Conservation (phyloP, 2,113 vertebrate species). For the Nerophis lumbriciformis region DNA sequence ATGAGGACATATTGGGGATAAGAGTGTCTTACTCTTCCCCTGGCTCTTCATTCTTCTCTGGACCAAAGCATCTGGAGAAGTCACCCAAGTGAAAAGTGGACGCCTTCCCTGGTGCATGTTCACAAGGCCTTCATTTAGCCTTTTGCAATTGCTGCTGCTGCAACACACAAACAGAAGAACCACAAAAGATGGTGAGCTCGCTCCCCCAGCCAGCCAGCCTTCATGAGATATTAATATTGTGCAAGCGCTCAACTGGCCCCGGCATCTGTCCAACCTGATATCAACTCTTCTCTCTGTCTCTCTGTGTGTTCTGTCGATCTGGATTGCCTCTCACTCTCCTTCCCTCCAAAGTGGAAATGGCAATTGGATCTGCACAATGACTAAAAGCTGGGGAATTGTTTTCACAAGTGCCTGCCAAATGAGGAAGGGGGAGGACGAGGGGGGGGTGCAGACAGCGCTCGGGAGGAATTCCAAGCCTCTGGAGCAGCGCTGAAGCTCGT, state of each 20-base stretch:
- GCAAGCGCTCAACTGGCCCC: constrained; percentile 58
- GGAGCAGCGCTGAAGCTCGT: constrained; percentile 58
- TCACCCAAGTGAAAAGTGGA: constrained; percentile 49
- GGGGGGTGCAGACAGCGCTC: constrained; percentile 12
- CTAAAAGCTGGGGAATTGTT: constrained; percentile 77
- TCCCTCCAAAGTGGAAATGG: constrained; percentile 67
- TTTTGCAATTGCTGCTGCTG: constrained; percentile 44
- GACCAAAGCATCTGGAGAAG: constrained; percentile 64
- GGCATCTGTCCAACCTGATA: constrained; percentile 63
- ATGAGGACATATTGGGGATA: background rate
- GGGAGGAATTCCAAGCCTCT: constrained; percentile 70
- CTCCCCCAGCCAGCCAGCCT: constrained; percentile 58
- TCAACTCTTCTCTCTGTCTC: constrained; percentile 50
- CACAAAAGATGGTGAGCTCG: constrained; percentile 59
- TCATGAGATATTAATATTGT: constrained; percentile 71
- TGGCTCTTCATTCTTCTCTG: constrained; percentile 61
- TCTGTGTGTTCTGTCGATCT: constrained; percentile 53
- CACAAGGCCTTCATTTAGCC: constrained; percentile 56
- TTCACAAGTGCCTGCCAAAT: constrained; percentile 77
- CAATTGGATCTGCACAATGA: constrained; percentile 70
- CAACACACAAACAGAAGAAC: constrained; percentile 56
- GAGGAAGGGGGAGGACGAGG: constrained; percentile 51
- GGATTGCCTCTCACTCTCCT: constrained; percentile 57
- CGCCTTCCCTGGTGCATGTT: constrained; percentile 52
- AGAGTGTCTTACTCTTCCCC: constrained; percentile 55